A percentile compares a stretch with the other conserved stretches of the same genome.
These are phyloP conservation scores for Oreochromis spilurus DNA, from an alignment of 2,113 vertebrate genomes.

Conservation along the genomic window DNA sequence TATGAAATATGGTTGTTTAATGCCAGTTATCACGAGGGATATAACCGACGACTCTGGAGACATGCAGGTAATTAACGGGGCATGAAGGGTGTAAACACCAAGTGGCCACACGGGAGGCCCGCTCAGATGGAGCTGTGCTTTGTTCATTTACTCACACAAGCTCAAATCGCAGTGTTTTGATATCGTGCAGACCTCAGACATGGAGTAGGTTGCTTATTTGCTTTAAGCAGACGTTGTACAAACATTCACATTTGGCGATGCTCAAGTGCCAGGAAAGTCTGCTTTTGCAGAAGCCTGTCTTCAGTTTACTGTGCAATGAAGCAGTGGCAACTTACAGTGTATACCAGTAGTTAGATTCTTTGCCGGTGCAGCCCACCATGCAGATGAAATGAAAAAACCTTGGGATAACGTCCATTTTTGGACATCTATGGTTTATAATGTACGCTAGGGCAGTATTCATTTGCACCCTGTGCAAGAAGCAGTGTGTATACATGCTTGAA, in stretches of 20 bases:
- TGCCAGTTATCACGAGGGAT: conserved; percentile 35
- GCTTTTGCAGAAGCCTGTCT: neutral
- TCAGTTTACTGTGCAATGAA: neutral
- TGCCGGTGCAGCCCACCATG: neutral
- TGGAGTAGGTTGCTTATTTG: neutral
- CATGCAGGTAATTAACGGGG: conserved; percentile 69
- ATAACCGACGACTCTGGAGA: conserved; percentile 22
- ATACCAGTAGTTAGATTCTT: neutral
- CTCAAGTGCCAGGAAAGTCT: neutral
- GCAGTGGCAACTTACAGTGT: neutral
- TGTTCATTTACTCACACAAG: conserved; percentile 2
- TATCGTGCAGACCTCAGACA: neutral
- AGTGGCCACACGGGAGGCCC: conserved; percentile 33
- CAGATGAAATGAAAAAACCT: neutral
- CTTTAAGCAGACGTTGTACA: conserved; percentile 11
- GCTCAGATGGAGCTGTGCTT: conserved; percentile 3
- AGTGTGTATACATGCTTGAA: neutral
- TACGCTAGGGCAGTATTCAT: neutral
- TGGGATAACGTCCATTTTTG: neutral
- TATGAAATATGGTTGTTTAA: conserved; percentile 44
- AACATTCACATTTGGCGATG: conserved; percentile 14
- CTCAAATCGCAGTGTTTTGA: neutral
- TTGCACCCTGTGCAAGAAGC: neutral
- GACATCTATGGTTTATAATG: neutral
- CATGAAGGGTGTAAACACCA: conserved; percentile 62